These are phyloP conservation scores for Colinus virginianus DNA, from an alignment of 2,113 vertebrate species.

Conservation along the genomic window DNA sequence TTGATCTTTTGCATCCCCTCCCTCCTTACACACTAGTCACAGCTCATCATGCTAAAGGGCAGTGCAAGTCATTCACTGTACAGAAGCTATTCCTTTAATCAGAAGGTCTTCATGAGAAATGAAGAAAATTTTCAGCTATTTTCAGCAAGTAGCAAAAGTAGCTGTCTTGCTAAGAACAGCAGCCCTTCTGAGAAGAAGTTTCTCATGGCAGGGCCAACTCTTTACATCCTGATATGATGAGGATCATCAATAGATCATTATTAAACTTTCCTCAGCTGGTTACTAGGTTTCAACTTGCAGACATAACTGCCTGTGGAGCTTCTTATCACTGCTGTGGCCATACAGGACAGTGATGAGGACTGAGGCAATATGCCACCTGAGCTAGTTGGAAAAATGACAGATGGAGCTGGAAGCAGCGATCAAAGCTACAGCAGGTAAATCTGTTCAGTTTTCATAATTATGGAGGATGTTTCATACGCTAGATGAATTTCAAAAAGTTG, in stretches of 20 bases:
- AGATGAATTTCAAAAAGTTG: background rate
- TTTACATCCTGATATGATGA: background rate
- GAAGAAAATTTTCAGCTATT: background rate
- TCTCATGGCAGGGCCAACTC: background rate
- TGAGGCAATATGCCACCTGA: background rate
- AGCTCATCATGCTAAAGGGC: background rate
- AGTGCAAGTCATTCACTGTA: background rate
- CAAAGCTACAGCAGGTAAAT: constrained; percentile 7
- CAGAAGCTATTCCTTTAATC: background rate
- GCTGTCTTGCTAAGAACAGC: background rate
- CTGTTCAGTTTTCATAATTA: background rate
- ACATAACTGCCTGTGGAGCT: rapidly evolving
- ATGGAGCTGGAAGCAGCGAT: background rate
- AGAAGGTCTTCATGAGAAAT: background rate
- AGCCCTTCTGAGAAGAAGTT: background rate
- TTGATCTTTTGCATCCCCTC: background rate
- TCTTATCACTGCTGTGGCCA: background rate
- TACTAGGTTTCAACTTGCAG: background rate
- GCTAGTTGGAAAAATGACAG: background rate
- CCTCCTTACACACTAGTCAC: background rate
- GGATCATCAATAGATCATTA: background rate
- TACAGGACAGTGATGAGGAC: rapidly evolving
- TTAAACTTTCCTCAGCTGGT: background rate
- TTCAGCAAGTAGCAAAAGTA: background rate
- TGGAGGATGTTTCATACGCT: background rate